A percentile compares a stretch with the other conserved stretches of the same genome.
These are phyloP conservation scores for Trematomus bernacchii DNA, from an alignment of 2,797 vertebrate genomes.

Conservation along the genomic window DNA sequence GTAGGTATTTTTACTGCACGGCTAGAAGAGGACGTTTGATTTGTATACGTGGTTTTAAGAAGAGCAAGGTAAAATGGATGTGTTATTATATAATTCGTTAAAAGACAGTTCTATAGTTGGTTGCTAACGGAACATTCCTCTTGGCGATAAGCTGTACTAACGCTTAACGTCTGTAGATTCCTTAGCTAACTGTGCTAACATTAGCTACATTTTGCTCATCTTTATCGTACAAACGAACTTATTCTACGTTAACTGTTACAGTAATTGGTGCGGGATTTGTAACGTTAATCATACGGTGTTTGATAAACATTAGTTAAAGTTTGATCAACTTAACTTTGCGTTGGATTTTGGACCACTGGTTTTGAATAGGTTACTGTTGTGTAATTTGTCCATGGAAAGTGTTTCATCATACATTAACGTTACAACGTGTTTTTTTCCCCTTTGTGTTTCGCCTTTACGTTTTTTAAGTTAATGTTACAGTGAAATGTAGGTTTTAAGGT, in stretches of 20 bases:
- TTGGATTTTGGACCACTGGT: neutral
- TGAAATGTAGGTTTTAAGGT: neutral
- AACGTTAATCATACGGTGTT: neutral
- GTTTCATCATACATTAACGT: neutral
- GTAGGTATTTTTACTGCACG: neutral
- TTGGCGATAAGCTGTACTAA: neutral
- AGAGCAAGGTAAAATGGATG: conserved; percentile 18
- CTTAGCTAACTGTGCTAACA: neutral
- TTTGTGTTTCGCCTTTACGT: neutral
- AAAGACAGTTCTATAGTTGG: neutral
- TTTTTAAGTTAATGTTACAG: neutral
- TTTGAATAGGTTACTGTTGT: neutral
- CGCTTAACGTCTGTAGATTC: neutral
- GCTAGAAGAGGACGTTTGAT: neutral
- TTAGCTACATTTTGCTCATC: neutral
- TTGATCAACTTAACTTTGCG: no score
- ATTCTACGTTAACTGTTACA: neutral
- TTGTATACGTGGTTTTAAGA: neutral
- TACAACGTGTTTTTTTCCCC: no score
- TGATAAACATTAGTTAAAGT: neutral
- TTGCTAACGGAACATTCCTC: neutral
- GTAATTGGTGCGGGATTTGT: no score
- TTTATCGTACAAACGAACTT: neutral
- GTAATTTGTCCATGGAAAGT: neutral
- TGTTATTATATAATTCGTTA: neutral